A percentile compares a stretch with the other conserved stretches of the same genome.
These are phyloP conservation scores for Nemotelus pantherinus DNA, from an alignment of 2,888 invertebrate genomes.

Conservation along the genomic window DNA sequence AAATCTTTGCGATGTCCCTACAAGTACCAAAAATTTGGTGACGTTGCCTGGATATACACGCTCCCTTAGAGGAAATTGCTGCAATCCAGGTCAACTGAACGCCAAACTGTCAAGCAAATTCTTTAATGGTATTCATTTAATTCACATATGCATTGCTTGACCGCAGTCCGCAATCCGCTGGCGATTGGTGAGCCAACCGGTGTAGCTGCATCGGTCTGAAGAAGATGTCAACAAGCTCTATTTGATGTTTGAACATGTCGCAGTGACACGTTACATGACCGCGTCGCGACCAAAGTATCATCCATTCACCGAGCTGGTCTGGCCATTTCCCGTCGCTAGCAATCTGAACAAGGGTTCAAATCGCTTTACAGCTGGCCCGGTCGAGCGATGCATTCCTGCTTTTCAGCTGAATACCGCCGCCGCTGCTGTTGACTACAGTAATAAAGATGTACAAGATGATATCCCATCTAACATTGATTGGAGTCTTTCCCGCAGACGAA, in stretches of 20 bases:
- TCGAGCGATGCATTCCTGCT: not conserved
- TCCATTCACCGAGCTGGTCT: not conserved
- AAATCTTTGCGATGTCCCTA: not conserved
- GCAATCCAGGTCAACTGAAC: not conserved
- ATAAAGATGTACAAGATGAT: constrained; percentile 21
- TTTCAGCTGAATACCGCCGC: not conserved
- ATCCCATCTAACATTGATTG: not conserved
- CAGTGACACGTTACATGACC: constrained; percentile 9
- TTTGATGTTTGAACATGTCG: constrained; percentile 27
- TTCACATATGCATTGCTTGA: not conserved
- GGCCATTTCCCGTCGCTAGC: not conserved
- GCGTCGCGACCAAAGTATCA: constrained; percentile 7
- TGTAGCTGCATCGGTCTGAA: not conserved
- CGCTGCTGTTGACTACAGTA: not conserved
- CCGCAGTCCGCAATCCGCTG: not conserved
- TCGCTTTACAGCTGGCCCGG: constrained; percentile 21
- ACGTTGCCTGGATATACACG: not conserved
- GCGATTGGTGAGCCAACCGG: not conserved
- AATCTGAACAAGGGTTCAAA: constrained; percentile 7
- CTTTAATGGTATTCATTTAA: constrained; percentile 35
- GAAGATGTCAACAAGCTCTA: constrained; percentile 37
- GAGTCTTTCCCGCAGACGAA: too few relatives aligned
- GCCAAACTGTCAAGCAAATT: constrained; percentile 29
- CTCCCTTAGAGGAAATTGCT: not conserved
- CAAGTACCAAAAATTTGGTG: not conserved